Evolutionary conservation across 2,888 invertebrate species (phyloP).

Genomic region (Pasiphila rectangulata): DNA sequence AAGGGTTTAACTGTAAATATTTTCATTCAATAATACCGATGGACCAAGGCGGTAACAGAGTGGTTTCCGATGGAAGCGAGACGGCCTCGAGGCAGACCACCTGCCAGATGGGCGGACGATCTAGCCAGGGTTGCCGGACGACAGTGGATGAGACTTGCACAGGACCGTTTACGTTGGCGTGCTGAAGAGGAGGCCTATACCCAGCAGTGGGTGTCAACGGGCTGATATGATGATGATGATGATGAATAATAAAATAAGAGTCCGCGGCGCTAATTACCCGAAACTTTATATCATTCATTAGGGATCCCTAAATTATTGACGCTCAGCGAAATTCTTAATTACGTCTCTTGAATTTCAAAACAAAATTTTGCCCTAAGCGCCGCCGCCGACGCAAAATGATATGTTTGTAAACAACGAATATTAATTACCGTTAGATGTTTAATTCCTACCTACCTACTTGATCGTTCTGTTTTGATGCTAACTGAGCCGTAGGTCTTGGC

Average conservation of each 20-base stretch:
- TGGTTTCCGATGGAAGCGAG: too few species aligned
- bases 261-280: conserved; percentile 74
- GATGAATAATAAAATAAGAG: conserved; percentile 69
- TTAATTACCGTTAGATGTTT: conserved; percentile 67
- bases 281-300: conserved; percentile 79
- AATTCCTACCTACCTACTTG: conserved; percentile 48
- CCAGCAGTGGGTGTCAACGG: too few species aligned
- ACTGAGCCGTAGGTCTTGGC: too few species aligned
- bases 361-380: conserved; percentile 75
- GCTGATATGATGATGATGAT: too few species aligned
- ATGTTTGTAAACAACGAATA: conserved; percentile 76
- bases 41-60: too few species aligned
- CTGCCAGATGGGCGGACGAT: too few species aligned
- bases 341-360: conserved; percentile 80
- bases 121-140: too few species aligned
- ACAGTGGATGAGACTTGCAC: too few species aligned
- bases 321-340: conserved; percentile 79
- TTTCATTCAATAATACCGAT: conserved; percentile 56
- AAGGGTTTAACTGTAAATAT: conserved; percentile 37
- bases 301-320: conserved; percentile 76
- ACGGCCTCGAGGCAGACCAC: too few species aligned
- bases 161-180: too few species aligned
- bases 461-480: too few species aligned
- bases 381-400: conserved; percentile 73
- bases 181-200: too few species aligned